Base-by-base conservation (phyloP, 2,888 invertebrate species). In the Drosophila siamana region DNA sequence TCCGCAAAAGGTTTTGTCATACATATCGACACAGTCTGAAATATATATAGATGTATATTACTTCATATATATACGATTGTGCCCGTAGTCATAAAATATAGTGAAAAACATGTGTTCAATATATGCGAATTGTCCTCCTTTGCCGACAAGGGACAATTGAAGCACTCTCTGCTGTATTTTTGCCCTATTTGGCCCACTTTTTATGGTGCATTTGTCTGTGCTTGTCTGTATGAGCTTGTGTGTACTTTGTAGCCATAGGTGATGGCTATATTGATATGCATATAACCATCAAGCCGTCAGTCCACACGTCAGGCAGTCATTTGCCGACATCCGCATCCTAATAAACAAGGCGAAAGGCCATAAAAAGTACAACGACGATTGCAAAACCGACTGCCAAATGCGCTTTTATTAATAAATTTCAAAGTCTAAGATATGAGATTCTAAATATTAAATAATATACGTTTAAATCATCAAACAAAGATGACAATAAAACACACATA, bases 241-340 rank as follows among this genome's bases (percentile, higher is more conserved):
- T 51, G 13, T 38, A 19, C 1, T 28, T 28, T 43, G 36, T 36
- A 26, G 19, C 33, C 19, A 46, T 61, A 69, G 56, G 54, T 82
- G 68, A 78, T 83, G 74, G 69, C 62, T 71, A 70, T 83, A 83
- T 83, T 85, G 82, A 85, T 80, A 76, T 78, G 75, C 73, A 81
- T 80, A 71, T 63, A 62, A 67, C 71, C 79, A 81, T 64, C 64
- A 66, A 64, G 30, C 65, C 55, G 61, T 61, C 78, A 79, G 77
- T 55, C 62, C 22, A 47, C 55, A 55, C 55, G 75, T 68, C 56
- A 81, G 77, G 62, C 84, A 82, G 69, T 65, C 62, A 63, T 67
- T 69, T 65, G 74, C 60, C 62, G 74, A 69, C 79, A 76, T 76
- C 80, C 70, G 74, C 80, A 82, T 72, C 73, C 80, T 78, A 76